Base-by-base conservation (phyloP, 2,113 vertebrate genomes). In the Pelusios castaneus region DNA sequence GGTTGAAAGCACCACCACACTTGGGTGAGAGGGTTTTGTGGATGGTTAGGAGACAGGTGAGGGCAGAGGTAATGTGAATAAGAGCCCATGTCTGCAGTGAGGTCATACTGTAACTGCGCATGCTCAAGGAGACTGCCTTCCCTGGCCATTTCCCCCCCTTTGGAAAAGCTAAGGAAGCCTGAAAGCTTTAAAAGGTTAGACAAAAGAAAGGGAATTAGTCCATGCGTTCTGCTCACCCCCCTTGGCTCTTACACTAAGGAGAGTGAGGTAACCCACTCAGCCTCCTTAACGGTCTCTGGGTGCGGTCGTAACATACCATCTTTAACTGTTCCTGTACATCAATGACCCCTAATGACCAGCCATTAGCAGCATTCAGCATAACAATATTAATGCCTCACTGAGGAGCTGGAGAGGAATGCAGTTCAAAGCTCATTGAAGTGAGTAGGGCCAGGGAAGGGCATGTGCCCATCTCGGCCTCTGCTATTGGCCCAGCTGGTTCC, bases 291-390 rank as follows among this genome's bases (percentile, higher is more conserved):
- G 75, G 56, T 52, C 78, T 95, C 85, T 79, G 85, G 95, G 90
- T 80, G 92, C 90, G 88, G 87, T 87, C 92, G 73, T 88, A 49
- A 73, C 45, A 38, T 70, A 38, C 80, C 73, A 49, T 58, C 63
- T 85, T 90, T 45, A 82, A 84, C 56, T 70, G 90, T 85, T 93
- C 85, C 77, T 85, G n/a, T 27, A 34, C 5, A 54, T 58, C 54
- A 7, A 31, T 24, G 92, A 92, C 84, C 77, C 87, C 93, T 41
- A 51, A 91, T 38, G 87, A 45, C 82, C 41, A 2, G 60, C 84
- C 86, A 84, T 97, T 96, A 96, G 58, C 95, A 80, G 93, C 90
- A 89, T 38, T 94, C 88, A 91, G 51, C 82, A 54, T 75, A 92
- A 97, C 93, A 94, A 85, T 77, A 86, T 94, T 82, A 92, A 92